Evolutionary conservation across 2,888 invertebrate species (phyloP).

Genomic region (Eupithecia tripunctaria): DNA sequence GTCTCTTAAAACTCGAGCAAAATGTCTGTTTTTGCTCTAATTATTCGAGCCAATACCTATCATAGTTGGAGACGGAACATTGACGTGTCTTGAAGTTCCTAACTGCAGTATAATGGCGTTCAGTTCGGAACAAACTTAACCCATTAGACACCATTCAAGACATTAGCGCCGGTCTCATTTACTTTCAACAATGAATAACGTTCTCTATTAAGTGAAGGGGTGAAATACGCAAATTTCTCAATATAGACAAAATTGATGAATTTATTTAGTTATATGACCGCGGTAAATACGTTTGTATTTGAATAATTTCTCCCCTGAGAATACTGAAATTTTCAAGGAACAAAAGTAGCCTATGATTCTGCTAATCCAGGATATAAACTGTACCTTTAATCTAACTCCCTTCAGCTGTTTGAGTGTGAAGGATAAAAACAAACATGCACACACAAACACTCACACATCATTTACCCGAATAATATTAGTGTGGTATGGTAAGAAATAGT

Average conservation of each 20-base stretch:
- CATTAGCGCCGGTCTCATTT: constrained; percentile 49
- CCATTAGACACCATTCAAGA: constrained; percentile 58
- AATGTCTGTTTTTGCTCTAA: background rate
- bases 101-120: constrained; percentile 61
- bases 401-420: background rate
- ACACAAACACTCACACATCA: background rate
- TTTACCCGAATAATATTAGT: background rate
- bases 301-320: background rate
- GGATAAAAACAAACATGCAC: background rate
- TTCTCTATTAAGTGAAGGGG: constrained; percentile 32
- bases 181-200: constrained; percentile 46
- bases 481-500: background rate
- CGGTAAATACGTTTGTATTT: background rate
- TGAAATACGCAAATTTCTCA: constrained; percentile 13
- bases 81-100: constrained; percentile 37
- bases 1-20: background rate
- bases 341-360: background rate
- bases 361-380: background rate
- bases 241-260: background rate
- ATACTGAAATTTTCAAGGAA: background rate
- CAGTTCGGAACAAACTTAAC: constrained; percentile 55
- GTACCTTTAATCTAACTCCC: background rate
- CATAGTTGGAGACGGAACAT: constrained; percentile 9
- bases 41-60: background rate
- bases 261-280: background rate